A percentile compares a stretch with the other conserved stretches of the same genome.
These are phyloP conservation scores for Dysmachus trigonus DNA, from an alignment of 2,888 invertebrate genomes.

Conservation along the genomic window DNA sequence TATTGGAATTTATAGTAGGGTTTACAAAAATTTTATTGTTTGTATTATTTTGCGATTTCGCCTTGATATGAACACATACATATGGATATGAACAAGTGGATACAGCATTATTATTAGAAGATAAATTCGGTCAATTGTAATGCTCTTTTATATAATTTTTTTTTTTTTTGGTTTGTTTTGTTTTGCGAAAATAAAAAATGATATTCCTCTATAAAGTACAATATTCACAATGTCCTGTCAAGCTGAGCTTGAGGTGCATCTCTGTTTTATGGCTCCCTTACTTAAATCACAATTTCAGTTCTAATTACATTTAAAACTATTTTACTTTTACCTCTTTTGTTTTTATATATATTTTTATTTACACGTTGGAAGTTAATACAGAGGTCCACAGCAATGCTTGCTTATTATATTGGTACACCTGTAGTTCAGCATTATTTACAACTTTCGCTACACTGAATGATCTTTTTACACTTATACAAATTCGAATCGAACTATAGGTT, in stretches of 20 bases:
- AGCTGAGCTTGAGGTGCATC: not conserved
- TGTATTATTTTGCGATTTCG: constrained; percentile 21
- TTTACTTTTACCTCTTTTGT: not conserved
- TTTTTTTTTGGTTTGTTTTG: not conserved
- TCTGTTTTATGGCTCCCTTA: not conserved
- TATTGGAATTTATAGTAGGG: not conserved
- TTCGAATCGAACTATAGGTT: not conserved
- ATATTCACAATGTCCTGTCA: not conserved
- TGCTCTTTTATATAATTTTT: not conserved
- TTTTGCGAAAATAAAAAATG: constrained; percentile 10
- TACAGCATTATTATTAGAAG: constrained; percentile 11
- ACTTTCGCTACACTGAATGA: not conserved
- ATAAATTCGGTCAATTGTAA: constrained; percentile 31
- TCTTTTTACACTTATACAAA: constrained; percentile 21
- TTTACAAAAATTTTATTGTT: constrained; percentile 42
- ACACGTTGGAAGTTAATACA: constrained; percentile 16
- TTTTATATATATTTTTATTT: constrained; percentile 3
- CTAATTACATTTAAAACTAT: constrained; percentile 41
- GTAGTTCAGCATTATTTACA: not conserved
- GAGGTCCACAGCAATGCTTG: not conserved
- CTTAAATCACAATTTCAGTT: constrained; percentile 44
- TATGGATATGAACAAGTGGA: not conserved
- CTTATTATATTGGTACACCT: not conserved
- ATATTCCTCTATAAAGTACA: constrained; percentile 1
- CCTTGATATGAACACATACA: constrained; percentile 30